These are phyloP conservation scores for Epinotia ramella DNA, from an alignment of 2,888 invertebrate genomes.

Conservation along the genomic window DNA sequence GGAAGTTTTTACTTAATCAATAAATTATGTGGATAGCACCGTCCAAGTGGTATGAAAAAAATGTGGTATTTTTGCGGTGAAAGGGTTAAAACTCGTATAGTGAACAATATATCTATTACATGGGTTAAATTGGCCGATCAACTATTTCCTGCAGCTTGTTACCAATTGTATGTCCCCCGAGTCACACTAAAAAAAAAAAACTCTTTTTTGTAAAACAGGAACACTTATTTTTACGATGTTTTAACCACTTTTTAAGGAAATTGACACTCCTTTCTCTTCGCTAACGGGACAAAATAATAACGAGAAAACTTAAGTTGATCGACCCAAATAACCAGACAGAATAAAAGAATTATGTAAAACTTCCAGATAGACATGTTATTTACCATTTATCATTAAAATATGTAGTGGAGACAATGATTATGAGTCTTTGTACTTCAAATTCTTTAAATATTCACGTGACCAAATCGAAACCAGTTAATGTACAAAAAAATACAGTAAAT, in stretches of 20 bases:
- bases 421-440: conserved; percentile 69
- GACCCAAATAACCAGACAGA: background rate
- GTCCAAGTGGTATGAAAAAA: conserved; percentile 3
- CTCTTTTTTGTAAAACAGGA: background rate
- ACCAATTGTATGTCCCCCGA: too few relatives aligned
- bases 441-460: conserved; percentile 50
- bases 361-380: conserved; percentile 25
- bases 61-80: background rate
- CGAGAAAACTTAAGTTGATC: too few relatives aligned
- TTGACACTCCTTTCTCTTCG: too few relatives aligned
- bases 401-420: conserved; percentile 52
- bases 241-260: too few relatives aligned
- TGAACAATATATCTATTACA: background rate
- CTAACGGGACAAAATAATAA: too few relatives aligned
- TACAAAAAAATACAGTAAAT: background rate
- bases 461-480: conserved; percentile 16
- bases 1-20: conserved; percentile 5
- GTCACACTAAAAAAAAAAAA: background rate
- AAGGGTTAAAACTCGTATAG: too few relatives aligned
- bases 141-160: background rate
- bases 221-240: background rate
- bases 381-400: conserved; percentile 38
- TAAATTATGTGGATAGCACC: conserved; percentile 1
- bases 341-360: background rate
- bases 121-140: too few relatives aligned